phyloP scores from a whole-genome alignment of 2,888 invertebrate genomes.

The Melitaea athalia region DNA sequence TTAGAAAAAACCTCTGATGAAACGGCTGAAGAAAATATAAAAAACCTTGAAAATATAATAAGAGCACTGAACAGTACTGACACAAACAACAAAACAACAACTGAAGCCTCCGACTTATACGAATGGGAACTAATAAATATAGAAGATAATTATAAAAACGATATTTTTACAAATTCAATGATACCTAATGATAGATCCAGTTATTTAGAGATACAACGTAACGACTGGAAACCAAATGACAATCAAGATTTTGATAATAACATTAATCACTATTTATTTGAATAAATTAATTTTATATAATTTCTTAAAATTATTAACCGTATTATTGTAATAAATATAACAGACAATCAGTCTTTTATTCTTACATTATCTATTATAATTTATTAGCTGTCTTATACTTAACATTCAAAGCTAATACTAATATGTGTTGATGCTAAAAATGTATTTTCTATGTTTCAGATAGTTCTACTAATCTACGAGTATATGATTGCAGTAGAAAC shows the following conservation, averaged over 20 bases:
- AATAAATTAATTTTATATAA: conserved; percentile 20
- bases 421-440: conserved; percentile 20
- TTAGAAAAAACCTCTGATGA: conserved; percentile 34
- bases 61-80: conserved; percentile 22
- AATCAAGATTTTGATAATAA: conserved; percentile 53
- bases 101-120: conserved; percentile 26
- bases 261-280: conserved; percentile 46
- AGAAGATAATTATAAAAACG: conserved; percentile 34
- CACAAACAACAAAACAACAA: conserved; percentile 18
- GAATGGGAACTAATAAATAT: conserved; percentile 37
- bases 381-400: not conserved
- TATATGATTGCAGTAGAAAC: conserved; percentile 77
- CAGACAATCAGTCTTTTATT: not conserved
- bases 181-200: conserved; percentile 52
- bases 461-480: conserved; percentile 79
- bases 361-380: not conserved
- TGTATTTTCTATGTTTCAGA: conserved; percentile 59
- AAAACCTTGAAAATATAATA: conserved; percentile 31
- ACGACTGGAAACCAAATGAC: conserved; percentile 55
- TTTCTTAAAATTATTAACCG: not conserved
- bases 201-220: conserved; percentile 60
- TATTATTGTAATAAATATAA: not conserved
- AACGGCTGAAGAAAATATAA: conserved; percentile 27
- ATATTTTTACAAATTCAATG: conserved; percentile 46
- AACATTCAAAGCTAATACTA: not conserved